Evolutionary conservation across 2,888 invertebrate genomes (phyloP), one percentile per base, ranked within the genome.

Genomic region (Mamestra brassicae): DNA sequence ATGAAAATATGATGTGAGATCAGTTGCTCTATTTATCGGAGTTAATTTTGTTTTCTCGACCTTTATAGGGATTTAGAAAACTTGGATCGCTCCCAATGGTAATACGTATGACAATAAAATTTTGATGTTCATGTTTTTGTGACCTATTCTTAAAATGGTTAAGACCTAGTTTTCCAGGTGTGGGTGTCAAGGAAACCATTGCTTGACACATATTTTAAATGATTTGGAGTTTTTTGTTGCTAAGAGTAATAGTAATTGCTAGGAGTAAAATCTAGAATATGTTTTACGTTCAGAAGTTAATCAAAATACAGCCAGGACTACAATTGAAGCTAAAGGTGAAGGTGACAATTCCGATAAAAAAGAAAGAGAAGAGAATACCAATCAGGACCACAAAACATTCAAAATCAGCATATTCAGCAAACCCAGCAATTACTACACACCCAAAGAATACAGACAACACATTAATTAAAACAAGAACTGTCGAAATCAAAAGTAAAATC

Each of bases 21-120:
- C 71, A 84, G 72, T 45, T 70, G 69, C 60, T 79, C 66, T 81
- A 85, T 85, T 81, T 86, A 83, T 76, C 64, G 62, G n/a, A 60
- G 72, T 74, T 84, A 73, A 82, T 78, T 63, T 62, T 79, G 74
- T 79, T 77, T 74, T 78, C 73, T 69, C 70, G 81, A 87, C 88
- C 86, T 87, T 87, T 86, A 65, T 15, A 72, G 80, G 86, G 88
- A 86, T 85, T 88, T 73, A 54, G 26, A 17, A 47, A 71, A 55
- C 50, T 83, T 87, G 88, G 86, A 85, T 54, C 57, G 58, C 60
- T 63, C 69, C 86, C 88, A 87, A 79, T 79, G 58, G 36, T 47
- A 68, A 68, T 77, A 50, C 38, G 45, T 54, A 71, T 76, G 67
- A 73, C 70, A 77, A 67, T 83, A 77, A 80, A 79, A 78, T 83